Evolutionary conservation across 2,797 vertebrate species (phyloP).

Genomic region (Platalea minor): DNA sequence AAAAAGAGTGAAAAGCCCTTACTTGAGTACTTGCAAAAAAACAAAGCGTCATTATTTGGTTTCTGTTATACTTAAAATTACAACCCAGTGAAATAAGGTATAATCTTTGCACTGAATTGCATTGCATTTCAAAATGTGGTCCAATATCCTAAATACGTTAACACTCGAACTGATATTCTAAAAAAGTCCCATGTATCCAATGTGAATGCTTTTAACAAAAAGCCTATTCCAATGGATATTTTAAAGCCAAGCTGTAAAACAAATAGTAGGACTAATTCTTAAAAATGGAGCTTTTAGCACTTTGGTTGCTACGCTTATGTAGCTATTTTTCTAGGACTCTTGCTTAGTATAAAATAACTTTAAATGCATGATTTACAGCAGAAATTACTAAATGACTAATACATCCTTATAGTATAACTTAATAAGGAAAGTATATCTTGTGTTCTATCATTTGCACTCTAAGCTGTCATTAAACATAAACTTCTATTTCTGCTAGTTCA

Average conservation of each 20-base stretch:
- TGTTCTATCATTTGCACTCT: neutral
- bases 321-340: neutral
- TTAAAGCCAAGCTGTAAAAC: neutral
- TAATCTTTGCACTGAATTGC: neutral
- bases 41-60: neutral
- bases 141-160: neutral
- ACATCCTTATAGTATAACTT: neutral
- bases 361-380: neutral
- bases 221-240: neutral
- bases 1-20: neutral
- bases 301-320: neutral
- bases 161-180: neutral
- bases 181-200: neutral
- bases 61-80: neutral
- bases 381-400: neutral
- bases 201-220: neutral
- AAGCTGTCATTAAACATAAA: neutral
- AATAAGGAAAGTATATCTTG: neutral
- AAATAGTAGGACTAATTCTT: neutral
- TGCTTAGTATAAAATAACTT: neutral
- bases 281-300: neutral
- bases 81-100: neutral
- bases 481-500: neutral
- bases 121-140: neutral
- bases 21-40: neutral